Conservation (phyloP, 2,113 vertebrate species). For the Leuciscus idus region DNA sequence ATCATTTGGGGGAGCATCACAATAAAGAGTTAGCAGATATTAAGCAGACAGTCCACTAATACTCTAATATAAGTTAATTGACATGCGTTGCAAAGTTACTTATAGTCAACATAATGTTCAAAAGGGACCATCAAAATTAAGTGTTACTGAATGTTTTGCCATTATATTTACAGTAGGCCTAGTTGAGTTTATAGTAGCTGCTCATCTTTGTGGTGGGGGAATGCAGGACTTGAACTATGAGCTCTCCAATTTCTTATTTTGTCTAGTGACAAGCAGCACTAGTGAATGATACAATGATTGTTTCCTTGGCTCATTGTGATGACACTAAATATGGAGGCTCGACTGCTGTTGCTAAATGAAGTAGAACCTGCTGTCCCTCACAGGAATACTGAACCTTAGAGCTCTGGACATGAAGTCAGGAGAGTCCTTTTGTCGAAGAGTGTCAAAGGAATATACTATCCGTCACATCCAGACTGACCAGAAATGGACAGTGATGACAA, state of each 20-base stretch:
- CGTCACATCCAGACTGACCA: background rate
- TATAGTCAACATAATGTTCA: no score
- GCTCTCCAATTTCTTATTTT: background rate
- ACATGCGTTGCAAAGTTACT: no score
- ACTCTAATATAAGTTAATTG: no score
- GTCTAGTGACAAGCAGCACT: background rate
- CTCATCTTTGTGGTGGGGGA: background rate
- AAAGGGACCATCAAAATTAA: background rate
- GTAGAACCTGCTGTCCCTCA: constrained; percentile 18
- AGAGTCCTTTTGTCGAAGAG: background rate
- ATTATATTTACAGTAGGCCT: background rate
- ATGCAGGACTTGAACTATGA: no score
- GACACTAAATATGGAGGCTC: constrained; percentile 28
- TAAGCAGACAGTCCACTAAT: no score
- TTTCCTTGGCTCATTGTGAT: constrained; percentile 22
- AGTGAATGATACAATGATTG: background rate
- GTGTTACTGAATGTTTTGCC: background rate
- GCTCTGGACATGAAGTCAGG: constrained; percentile 5
- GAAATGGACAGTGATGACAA: background rate
- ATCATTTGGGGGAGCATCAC: no score
- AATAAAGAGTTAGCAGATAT: no score
- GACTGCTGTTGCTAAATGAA: constrained; percentile 29
- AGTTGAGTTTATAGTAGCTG: background rate
- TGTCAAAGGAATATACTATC: background rate
- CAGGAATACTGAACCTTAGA: background rate